Evolutionary conservation across 2,888 invertebrate genomes (phyloP).

Genomic region (Sericinus montela): DNA sequence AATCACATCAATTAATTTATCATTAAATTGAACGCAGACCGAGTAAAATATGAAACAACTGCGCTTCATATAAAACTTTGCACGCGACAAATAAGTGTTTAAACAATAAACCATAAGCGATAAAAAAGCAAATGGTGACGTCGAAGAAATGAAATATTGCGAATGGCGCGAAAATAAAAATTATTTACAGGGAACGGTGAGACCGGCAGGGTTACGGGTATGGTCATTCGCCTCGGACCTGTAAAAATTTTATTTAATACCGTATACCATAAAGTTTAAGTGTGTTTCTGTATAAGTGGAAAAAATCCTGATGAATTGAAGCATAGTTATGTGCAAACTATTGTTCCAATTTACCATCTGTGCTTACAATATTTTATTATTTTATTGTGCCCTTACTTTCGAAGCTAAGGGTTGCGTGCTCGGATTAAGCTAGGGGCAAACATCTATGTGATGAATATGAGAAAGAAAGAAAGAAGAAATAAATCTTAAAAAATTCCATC

Average conservation of each 20-base stretch:
- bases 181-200: slow-evolving; percentile 42
- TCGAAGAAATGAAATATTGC: slow-evolving; percentile 18
- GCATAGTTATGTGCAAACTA: too few relatives aligned
- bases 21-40: too few relatives aligned
- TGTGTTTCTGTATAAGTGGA: background rate
- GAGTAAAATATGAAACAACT: slow-evolving; percentile 15
- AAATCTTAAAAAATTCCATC: too few relatives aligned
- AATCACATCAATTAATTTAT: too few relatives aligned
- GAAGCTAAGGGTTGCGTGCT: too few relatives aligned
- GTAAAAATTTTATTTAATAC: slow-evolving; percentile 32
- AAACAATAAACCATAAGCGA: slow-evolving; percentile 34
- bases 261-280: slow-evolving; percentile 17
- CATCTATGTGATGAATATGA: too few relatives aligned
- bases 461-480: too few relatives aligned
- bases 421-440: too few relatives aligned
- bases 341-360: too few relatives aligned
- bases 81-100: slow-evolving; percentile 36
- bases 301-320: background rate
- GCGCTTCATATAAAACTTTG: slow-evolving; percentile 15
- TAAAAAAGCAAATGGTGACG: slow-evolving; percentile 32
- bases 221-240: slow-evolving; percentile 43
- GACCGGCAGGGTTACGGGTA: slow-evolving; percentile 37
- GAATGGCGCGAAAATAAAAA: slow-evolving; percentile 46
- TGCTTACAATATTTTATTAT: too few relatives aligned
- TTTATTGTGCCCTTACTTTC: too few relatives aligned